Conservation (phyloP, 92 coral and sea anemone genomes). For the Virgularia gustaviana region DNA sequence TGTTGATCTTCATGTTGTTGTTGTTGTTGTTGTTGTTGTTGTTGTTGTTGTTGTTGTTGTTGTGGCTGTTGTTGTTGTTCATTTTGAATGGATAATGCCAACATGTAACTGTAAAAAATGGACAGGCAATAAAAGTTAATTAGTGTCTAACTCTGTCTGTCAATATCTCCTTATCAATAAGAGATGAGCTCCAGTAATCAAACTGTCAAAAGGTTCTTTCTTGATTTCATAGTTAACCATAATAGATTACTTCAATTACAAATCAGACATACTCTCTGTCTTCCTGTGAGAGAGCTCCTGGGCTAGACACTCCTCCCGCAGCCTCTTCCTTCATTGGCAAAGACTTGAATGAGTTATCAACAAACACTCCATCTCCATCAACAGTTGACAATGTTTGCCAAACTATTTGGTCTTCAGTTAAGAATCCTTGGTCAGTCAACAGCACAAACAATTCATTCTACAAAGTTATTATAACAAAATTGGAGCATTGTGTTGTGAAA, state of each 20-base stretch:
- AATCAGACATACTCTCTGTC: constrained; percentile 86
- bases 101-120: constrained; percentile 62
- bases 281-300: constrained; percentile 72
- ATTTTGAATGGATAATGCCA: constrained; percentile 78
- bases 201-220: background rate
- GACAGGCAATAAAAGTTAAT: no score
- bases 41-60: background rate
- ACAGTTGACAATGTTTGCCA: constrained; percentile 95
- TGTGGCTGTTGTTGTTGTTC: constrained; percentile 53
- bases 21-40: background rate
- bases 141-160: no score
- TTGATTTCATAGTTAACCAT: background rate
- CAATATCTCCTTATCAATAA: no score
- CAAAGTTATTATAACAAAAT: no score
- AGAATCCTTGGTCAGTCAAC: constrained; percentile 94
- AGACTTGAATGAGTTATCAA: constrained; percentile 72
- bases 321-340: constrained; percentile 51
- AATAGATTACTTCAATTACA: background rate
- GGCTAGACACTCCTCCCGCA: background rate
- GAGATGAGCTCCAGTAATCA: background rate
- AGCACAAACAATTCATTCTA: constrained; percentile 88
- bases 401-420: constrained; percentile 86
- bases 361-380: constrained; percentile 86
- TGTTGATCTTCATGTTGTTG: no score
- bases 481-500: no score